Base-by-base conservation (phyloP, 2,888 invertebrate genomes). In the Aporophyla nigra region DNA sequence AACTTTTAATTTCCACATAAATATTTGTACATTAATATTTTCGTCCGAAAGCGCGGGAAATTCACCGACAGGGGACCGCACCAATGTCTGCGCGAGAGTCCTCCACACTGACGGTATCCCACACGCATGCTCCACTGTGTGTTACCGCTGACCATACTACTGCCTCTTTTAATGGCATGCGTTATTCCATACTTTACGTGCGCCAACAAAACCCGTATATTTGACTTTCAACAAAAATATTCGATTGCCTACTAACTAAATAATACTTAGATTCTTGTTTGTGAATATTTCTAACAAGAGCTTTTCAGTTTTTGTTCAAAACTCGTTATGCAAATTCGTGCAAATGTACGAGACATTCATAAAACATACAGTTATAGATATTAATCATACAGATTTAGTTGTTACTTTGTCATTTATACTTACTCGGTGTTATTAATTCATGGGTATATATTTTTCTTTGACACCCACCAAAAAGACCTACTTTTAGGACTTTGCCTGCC, bases 51-150 rank as follows among this genome's bases (percentile, higher is more conserved):
- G 58, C 82, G 87, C 90, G 87, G 81, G 71, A 85, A 88, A 80
- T 81, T 78, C 46, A 76, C 78, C 33, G 65, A 58, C 65, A 72
- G 72, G 80, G 71, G 78, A 87, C 77, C 76, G 78, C 75, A 86
- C 86, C 77, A 88, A 79, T 84, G 79, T 77, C 83, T 87, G 85
- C 91, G 91, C 90, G 86, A 70, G 91, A 86, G 84, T 84, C 82
- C 74, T 87, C 84, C 65, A 78, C 76, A 90, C 91, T 90, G 90
- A 83, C 87, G 72, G 80, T 46, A 68, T 78, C 69, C 78, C 82
- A 68, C 86, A 82, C 77, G 85, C 85, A 84, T 81, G 86, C 79
- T 58, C 69, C 74, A 68, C 81, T 74, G 87, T 88, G 71, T 85
- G 78, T 77, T 86, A 84, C 66, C 71, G 79, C 70, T 69, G 69